Conservation (phyloP, 2,888 invertebrate species). For the Drosophila testacea region DNA sequence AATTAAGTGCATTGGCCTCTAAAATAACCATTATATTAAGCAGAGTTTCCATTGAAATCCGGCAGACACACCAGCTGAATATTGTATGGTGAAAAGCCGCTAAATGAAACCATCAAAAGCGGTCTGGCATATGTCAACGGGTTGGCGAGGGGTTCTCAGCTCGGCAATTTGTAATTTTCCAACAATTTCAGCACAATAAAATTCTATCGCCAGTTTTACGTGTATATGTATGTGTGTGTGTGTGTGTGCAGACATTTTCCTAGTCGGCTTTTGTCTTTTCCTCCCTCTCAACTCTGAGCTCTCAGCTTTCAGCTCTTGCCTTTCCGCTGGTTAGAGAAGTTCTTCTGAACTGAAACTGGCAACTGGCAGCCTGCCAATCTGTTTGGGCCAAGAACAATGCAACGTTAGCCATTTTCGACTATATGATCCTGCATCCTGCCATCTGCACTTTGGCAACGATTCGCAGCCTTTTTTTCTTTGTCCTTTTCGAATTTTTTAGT, state of each 20-base stretch:
- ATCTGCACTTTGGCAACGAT: slow-evolving; percentile 54
- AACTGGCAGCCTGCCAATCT: slow-evolving; percentile 71
- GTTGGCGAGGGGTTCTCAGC: background rate
- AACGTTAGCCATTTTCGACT: slow-evolving; percentile 40
- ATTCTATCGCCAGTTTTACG: slow-evolving; percentile 52
- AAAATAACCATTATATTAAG: slow-evolving; percentile 15
- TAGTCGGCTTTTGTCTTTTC: slow-evolving; percentile 46
- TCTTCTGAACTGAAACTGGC: slow-evolving; percentile 52
- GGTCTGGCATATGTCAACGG: slow-evolving; percentile 25
- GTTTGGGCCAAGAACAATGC: slow-evolving; percentile 28
- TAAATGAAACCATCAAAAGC: slow-evolving; percentile 32
- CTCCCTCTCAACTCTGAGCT: background rate
- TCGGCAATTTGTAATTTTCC: slow-evolving; percentile 65
- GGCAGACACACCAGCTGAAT: slow-evolving; percentile 1
- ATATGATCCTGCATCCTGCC: slow-evolving; percentile 53
- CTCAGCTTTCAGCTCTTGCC: background rate
- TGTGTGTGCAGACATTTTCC: slow-evolving; percentile 31
- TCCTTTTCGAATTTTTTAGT: slow-evolving; percentile 4
- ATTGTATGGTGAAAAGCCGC: slow-evolving; percentile 27
- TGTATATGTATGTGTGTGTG: slow-evolving; percentile 1
- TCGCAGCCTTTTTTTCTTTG: slow-evolving; percentile 6
- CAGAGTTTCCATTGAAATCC: slow-evolving; percentile 5
- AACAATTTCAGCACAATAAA: slow-evolving; percentile 72
- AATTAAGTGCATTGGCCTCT: slow-evolving; percentile 47
- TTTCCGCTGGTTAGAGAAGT: slow-evolving; percentile 23